Evolutionary conservation across 2,888 invertebrate species (phyloP).

Genomic region (Epistrophe eligans): DNA sequence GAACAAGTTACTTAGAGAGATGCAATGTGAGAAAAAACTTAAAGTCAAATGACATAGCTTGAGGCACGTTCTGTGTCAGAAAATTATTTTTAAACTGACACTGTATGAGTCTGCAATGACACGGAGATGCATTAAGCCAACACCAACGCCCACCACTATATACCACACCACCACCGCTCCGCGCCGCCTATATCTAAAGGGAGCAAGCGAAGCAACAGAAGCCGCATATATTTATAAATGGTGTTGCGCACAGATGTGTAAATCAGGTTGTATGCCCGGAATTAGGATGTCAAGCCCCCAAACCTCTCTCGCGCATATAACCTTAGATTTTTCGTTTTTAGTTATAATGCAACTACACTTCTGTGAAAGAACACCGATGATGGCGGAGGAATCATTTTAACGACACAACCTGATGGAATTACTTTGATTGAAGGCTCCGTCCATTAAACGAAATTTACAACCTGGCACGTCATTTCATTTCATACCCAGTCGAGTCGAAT

Average conservation of each 20-base stretch:
- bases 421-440: conserved; percentile 66
- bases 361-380: conserved; percentile 20
- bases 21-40: conserved; percentile 6
- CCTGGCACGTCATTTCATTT: conserved; percentile 56
- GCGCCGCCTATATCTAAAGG: neutral
- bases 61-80: conserved; percentile 59
- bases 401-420: conserved; percentile 64
- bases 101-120: conserved; percentile 56
- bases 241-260: conserved; percentile 31
- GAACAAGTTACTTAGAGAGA: conserved; percentile 24
- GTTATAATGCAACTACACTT: conserved; percentile 28
- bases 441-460: conserved; percentile 65
- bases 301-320: neutral
- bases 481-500: neutral
- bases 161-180: neutral
- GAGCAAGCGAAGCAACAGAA: neutral
- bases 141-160: conserved; percentile 49
- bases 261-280: conserved; percentile 63
- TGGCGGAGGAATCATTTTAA: conserved; percentile 49
- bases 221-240: neutral
- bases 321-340: conserved; percentile 22
- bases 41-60: conserved; percentile 34
- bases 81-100: conserved; percentile 74
- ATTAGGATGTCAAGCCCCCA: conserved; percentile 41
- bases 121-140: conserved; percentile 49